phyloP scores from a whole-genome alignment of 2,888 invertebrate species.

The Lasioglossum leucozonium region DNA sequence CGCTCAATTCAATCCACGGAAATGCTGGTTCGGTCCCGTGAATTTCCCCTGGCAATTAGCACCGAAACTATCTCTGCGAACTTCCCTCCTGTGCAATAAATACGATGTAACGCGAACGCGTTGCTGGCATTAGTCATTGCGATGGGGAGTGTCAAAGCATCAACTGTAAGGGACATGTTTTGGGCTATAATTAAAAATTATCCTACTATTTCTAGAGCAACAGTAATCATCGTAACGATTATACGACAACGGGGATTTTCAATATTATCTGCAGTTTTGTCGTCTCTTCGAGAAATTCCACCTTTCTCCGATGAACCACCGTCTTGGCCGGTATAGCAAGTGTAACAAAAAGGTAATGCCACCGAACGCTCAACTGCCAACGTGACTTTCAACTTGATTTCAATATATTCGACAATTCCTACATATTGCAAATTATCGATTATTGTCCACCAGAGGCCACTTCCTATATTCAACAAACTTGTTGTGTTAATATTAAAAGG shows the following conservation, averaged over 20 bases:
- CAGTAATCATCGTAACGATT: not conserved
- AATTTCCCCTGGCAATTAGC: slow-evolving; percentile 6
- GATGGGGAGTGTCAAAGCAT: not conserved
- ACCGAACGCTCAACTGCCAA: too few relatives aligned
- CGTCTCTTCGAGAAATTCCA: not conserved
- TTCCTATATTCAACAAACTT: not conserved
- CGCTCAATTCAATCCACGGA: not conserved
- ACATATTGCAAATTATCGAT: not conserved
- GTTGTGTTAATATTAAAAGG: not conserved
- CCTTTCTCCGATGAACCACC: too few relatives aligned
- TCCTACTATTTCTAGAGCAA: not conserved
- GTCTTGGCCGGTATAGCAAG: too few relatives aligned
- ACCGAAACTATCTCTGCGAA: not conserved
- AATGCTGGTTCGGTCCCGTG: not conserved
- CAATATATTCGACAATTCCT: too few relatives aligned
- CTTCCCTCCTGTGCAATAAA: not conserved
- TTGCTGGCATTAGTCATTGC: not conserved
- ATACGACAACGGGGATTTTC: not conserved
- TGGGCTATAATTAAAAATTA: not conserved
- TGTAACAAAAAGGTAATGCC: too few relatives aligned
- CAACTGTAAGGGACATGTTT: not conserved
- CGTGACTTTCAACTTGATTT: too few relatives aligned
- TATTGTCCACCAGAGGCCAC: not conserved
- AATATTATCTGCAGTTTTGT: not conserved
- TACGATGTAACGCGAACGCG: not conserved